A percentile compares a stretch with the other conserved stretches of the same genome.
Evolutionary conservation across 2,797 vertebrate genomes (phyloP).

Genomic region (Periparus ater): DNA sequence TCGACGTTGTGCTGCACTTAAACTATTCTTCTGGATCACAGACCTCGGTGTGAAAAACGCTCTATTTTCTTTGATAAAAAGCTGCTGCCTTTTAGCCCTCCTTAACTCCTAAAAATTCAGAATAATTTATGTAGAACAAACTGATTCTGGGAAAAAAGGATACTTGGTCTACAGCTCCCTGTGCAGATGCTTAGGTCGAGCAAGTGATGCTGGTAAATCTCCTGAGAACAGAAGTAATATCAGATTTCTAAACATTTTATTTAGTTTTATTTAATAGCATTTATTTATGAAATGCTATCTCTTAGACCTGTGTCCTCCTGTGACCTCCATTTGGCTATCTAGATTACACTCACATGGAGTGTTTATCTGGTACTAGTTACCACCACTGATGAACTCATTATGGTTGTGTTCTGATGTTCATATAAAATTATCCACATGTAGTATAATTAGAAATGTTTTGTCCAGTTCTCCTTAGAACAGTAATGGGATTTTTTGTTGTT

Average conservation of each 20-base stretch:
- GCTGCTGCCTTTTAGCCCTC: neutral
- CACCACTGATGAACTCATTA: neutral
- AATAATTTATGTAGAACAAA: neutral
- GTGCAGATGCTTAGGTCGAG: neutral
- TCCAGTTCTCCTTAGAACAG: neutral
- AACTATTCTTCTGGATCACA: constrained; percentile 78
- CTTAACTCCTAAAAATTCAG: neutral
- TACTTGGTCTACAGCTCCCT: neutral
- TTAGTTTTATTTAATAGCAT: neutral
- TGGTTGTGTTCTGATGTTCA: neutral
- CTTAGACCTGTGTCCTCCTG: neutral
- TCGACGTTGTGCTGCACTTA: constrained; percentile 82
- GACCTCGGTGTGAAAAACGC: constrained; percentile 41
- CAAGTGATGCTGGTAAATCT: neutral
- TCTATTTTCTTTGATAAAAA: neutral
- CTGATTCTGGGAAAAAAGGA: neutral
- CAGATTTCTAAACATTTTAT: neutral
- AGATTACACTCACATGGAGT: neutral
- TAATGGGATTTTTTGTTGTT: neutral
- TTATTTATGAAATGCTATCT: neutral
- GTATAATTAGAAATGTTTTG: neutral
- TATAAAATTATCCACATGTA: neutral
- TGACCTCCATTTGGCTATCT: neutral
- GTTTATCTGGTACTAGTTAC: neutral
- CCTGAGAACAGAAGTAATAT: neutral